Percentiles rank a stretch among this genome's conserved stretches.
phyloP scores from a whole-genome alignment of 2,888 invertebrate genomes.

The Neria commutata region DNA sequence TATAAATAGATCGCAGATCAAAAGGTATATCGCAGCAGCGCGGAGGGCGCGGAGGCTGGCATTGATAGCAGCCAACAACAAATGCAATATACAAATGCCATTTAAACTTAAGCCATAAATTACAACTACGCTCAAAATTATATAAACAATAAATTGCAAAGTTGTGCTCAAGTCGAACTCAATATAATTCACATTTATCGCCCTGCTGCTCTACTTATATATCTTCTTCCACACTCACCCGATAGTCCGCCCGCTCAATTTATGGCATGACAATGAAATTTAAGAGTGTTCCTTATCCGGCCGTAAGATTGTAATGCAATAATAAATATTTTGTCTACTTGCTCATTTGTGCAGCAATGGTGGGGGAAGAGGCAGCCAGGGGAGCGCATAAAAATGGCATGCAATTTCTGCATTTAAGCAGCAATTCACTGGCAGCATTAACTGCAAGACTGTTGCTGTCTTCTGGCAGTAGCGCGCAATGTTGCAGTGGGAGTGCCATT shows the following conservation, averaged over 20 bases:
- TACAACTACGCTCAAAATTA: background rate
- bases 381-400: too few relatives aligned
- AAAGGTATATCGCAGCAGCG: background rate
- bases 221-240: too few relatives aligned
- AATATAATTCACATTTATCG: background rate
- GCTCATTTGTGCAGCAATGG: too few relatives aligned
- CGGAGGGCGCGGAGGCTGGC: background rate
- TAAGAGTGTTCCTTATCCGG: too few relatives aligned
- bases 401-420: background rate
- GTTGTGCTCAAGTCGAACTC: background rate
- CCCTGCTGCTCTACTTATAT: background rate
- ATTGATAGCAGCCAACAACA: too few relatives aligned
- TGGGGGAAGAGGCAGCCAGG: too few relatives aligned
- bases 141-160: constrained; percentile 2
- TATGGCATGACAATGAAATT: background rate
- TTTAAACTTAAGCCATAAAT: background rate
- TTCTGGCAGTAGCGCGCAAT: background rate
- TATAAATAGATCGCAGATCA: background rate
- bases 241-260: too few relatives aligned
- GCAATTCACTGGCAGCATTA: background rate
- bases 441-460: background rate
- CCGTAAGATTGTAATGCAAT: too few relatives aligned
- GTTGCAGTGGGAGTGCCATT: background rate
- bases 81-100: background rate
- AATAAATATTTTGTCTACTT: too few relatives aligned